Evolutionary conservation across 1,140 invertebrate species (phyloP).

Genomic region (Microplitis mediator): DNA sequence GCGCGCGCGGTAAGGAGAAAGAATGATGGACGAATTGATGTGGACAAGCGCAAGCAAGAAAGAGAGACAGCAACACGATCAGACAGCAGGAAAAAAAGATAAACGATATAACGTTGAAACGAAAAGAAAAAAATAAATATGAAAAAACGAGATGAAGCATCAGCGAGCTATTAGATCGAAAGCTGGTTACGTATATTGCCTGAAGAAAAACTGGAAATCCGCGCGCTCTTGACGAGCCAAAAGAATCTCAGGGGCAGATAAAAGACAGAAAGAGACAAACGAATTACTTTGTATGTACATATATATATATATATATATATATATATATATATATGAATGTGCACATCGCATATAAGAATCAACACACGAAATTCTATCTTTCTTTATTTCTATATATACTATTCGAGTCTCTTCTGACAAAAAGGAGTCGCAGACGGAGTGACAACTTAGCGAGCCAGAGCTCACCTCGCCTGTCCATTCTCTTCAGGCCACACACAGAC

Average conservation of each 20-base stretch:
- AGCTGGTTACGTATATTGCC: constrained; percentile 44
- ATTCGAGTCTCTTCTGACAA: constrained; percentile 25
- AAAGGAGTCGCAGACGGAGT: constrained; percentile 53
- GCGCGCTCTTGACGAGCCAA: constrained; percentile 45
- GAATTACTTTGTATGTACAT: neutral
- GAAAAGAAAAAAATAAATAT: constrained; percentile 5
- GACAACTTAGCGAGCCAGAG: constrained; percentile 58
- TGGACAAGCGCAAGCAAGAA: neutral
- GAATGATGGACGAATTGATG: neutral
- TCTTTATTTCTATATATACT: neutral
- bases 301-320: neutral
- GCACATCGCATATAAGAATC: neutral
- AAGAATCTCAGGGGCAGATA: constrained; percentile 29
- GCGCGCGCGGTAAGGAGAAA: neutral
- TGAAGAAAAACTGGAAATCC: constrained; percentile 56
- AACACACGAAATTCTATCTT: neutral
- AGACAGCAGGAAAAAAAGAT: neutral
- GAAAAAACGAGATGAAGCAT: constrained; percentile 26
- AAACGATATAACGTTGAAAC: neutral
- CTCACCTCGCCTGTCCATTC: constrained; percentile 49
- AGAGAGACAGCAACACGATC: neutral
- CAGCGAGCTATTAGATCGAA: constrained; percentile 52
- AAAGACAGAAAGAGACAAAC: neutral
- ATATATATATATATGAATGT: neutral
- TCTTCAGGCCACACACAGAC: constrained; percentile 50